Conservation (phyloP, 2,888 invertebrate species). For the Drosophila rubida region DNA sequence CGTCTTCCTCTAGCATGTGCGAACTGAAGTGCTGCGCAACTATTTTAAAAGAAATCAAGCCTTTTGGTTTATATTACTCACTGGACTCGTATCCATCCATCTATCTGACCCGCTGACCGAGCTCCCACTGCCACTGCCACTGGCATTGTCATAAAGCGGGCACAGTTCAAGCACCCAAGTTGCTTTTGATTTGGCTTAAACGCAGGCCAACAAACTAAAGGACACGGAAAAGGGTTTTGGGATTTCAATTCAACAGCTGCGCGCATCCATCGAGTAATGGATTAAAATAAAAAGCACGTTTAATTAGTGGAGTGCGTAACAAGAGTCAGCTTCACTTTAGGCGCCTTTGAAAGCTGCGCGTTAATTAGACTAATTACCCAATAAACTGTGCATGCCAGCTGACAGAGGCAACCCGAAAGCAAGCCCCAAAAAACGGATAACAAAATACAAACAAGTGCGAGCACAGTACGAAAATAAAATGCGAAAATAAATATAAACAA, state of each 20-base stretch:
- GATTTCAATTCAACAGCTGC: conserved; percentile 7
- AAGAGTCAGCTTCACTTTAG: conserved; percentile 41
- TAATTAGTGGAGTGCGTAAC: conserved; percentile 52
- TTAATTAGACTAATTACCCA: conserved; percentile 73
- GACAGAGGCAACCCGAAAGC: conserved; percentile 11
- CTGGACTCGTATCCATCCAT: conserved; percentile 1
- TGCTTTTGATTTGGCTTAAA: conserved; percentile 32
- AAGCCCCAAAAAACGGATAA: conserved; percentile 17
- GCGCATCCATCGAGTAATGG: conserved; percentile 29
- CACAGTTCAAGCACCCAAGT: conserved; percentile 23
- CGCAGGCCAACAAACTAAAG: conserved; percentile 6
- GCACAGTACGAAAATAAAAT: conserved; percentile 2
- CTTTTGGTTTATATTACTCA: conserved; percentile 45
- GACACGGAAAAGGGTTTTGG: not conserved
- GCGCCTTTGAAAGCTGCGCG: conserved; percentile 53
- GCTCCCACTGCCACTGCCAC: not conserved
- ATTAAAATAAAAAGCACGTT: conserved; percentile 31
- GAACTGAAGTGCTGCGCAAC: conserved; percentile 36
- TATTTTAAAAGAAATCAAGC: conserved; percentile 58
- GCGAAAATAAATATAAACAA: conserved; percentile 6
- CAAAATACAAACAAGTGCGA: conserved; percentile 2
- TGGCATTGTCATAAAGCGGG: conserved; percentile 34
- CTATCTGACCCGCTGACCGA: not conserved
- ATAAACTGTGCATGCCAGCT: conserved; percentile 51
- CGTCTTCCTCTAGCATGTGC: conserved; percentile 28